These are phyloP conservation scores for Euwallacea similis DNA, from an alignment of 1,140 invertebrate species.

Conservation along the genomic window DNA sequence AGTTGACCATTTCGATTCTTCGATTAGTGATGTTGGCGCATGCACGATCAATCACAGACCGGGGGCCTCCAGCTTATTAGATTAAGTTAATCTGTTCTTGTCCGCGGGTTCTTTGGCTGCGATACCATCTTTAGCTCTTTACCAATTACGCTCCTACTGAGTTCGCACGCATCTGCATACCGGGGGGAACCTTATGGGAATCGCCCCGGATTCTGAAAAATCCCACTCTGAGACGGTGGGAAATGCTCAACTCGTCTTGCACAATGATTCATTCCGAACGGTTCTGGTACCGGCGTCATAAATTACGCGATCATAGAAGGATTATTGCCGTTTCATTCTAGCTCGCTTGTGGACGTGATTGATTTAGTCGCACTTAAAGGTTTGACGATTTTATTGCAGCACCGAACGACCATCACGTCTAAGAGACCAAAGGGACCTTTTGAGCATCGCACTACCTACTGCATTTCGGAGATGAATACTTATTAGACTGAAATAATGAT, in stretches of 20 bases:
- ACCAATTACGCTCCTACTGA: slow-evolving; percentile 50
- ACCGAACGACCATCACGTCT: too few species aligned
- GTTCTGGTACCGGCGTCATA: neutral
- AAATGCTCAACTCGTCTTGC: slow-evolving; percentile 7
- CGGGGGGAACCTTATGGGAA: slow-evolving; percentile 29
- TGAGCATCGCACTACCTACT: too few species aligned
- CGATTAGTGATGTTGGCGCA: slow-evolving; percentile 28
- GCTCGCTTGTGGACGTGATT: neutral
- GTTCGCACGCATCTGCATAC: slow-evolving; percentile 41
- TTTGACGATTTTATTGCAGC: too few species aligned
- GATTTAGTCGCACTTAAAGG: too few species aligned
- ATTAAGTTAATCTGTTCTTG: slow-evolving; percentile 50
- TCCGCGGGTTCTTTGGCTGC: slow-evolving; percentile 41
- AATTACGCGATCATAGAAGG: neutral
- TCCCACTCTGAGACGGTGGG: slow-evolving; percentile 8
- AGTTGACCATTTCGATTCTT: too few species aligned
- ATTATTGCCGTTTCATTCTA: too few species aligned
- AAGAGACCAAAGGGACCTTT: too few species aligned
- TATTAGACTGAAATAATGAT: too few species aligned
- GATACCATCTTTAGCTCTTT: slow-evolving; percentile 46
- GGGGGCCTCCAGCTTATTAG: slow-evolving; percentile 48
- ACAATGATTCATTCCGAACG: slow-evolving; percentile 10
- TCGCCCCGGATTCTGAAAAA: slow-evolving; percentile 19
- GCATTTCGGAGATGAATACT: too few species aligned
- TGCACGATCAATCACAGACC: slow-evolving; percentile 45